A percentile compares a stretch with the other conserved stretches of the same genome.
These are phyloP conservation scores for Sinonovacula constricta DNA, from an alignment of 1,140 invertebrate species.

Conservation along the genomic window DNA sequence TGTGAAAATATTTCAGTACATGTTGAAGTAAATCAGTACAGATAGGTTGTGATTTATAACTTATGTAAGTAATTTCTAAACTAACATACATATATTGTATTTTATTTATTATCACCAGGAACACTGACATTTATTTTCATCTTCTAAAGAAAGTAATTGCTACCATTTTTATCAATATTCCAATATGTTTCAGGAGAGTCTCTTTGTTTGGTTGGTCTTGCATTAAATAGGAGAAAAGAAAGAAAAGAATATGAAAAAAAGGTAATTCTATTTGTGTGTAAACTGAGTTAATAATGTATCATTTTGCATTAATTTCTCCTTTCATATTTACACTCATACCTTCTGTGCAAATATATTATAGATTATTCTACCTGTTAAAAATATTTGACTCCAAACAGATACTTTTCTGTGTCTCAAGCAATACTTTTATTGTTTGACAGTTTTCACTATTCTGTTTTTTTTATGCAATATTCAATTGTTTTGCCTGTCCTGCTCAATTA, in stretches of 20 bases:
- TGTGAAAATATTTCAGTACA: neutral
- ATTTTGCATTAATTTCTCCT: too few species aligned
- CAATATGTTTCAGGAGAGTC: slow-evolving; percentile 64
- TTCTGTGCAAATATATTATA: too few species aligned
- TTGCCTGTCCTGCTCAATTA: too few species aligned
- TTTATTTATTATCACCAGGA: neutral
- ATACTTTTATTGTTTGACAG: too few species aligned
- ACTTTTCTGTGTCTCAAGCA: too few species aligned
- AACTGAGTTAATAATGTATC: too few species aligned
- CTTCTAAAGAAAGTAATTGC: neutral
- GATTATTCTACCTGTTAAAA: too few species aligned
- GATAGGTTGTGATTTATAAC: neutral
- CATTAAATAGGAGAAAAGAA: slow-evolving; percentile 64
- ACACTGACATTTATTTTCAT: neutral
- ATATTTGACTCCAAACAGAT: too few species aligned
- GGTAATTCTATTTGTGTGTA: too few species aligned
- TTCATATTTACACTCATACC: too few species aligned
- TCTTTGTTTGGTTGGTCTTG: slow-evolving; percentile 68
- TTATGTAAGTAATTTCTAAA: neutral
- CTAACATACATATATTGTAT: neutral
- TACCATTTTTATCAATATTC: neutral
- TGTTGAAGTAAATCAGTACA: neutral
- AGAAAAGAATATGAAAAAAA: slow-evolving; percentile 62
- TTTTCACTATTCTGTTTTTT: too few species aligned
- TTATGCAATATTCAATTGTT: too few species aligned